Evolutionary conservation across 2,888 invertebrate species (phyloP).

Genomic region (Cheilosia variabilis): DNA sequence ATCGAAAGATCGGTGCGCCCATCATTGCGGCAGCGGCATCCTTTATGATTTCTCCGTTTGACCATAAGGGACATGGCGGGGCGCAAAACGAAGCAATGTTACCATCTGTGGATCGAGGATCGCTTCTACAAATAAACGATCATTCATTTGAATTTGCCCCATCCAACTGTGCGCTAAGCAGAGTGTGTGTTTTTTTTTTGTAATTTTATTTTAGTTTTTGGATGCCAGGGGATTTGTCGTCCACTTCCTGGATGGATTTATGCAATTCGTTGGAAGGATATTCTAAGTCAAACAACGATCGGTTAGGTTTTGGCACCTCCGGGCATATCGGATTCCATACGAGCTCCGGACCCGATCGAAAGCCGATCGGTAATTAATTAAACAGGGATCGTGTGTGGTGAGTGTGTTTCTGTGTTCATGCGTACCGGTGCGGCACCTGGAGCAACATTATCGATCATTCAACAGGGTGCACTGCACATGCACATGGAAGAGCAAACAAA

Average conservation of each 20-base stretch:
- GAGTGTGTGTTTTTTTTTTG: background rate
- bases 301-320: conserved; percentile 56
- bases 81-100: background rate
- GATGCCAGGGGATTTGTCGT: conserved; percentile 54
- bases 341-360: background rate
- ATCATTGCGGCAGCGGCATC: conserved; percentile 57
- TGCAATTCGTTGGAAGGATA: conserved; percentile 31
- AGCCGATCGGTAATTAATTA: conserved; percentile 59
- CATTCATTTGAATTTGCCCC: conserved; percentile 67
- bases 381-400: conserved; percentile 53
- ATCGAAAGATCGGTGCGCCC: conserved; percentile 22
- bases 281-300: conserved; percentile 12
- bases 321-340: conserved; percentile 30
- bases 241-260: conserved; percentile 67
- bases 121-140: conserved; percentile 59
- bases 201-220: background rate
- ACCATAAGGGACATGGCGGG: background rate
- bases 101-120: conserved; percentile 58
- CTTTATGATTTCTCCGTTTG: conserved; percentile 43
- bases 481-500: conserved; percentile 18
- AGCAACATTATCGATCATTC: conserved; percentile 64
- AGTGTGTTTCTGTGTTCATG: conserved; percentile 39
- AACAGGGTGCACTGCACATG: conserved; percentile 48
- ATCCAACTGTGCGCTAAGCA: conserved; percentile 43
- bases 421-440: conserved; percentile 68